These are phyloP conservation scores for Turritopsis dohrnii DNA, from an alignment of 30 jellyfish, hydroid and myxozoan species.

Conservation along the genomic window DNA sequence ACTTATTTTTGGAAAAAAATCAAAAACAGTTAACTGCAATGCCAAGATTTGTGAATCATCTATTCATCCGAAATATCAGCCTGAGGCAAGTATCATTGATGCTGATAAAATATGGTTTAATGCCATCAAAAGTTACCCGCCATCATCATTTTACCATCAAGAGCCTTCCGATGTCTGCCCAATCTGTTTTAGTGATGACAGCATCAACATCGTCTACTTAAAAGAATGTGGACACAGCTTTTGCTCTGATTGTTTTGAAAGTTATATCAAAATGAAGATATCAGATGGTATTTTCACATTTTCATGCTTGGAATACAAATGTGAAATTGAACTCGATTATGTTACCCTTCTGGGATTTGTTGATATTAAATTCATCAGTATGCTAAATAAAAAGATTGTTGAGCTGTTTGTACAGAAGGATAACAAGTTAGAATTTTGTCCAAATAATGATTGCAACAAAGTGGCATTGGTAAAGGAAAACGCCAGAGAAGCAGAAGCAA, in stretches of 20 bases:
- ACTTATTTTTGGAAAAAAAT: not conserved
- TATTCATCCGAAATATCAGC: not conserved
- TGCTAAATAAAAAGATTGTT: not conserved
- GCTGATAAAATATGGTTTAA: not conserved
- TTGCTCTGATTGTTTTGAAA: slow-evolving; percentile 1
- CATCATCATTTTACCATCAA: not conserved
- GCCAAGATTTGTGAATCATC: not conserved
- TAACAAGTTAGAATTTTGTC: not conserved
- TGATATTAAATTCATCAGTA: not conserved
- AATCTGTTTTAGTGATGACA: not conserved
- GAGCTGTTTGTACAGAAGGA: not conserved
- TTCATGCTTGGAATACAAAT: not conserved
- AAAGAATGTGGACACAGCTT: not conserved
- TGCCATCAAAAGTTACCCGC: not conserved
- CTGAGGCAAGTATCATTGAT: not conserved
- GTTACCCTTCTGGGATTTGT: not conserved
- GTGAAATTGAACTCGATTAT: not conserved
- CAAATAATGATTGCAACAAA: not conserved
- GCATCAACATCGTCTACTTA: not conserved
- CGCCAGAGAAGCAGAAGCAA: not conserved
- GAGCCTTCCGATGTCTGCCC: not conserved
- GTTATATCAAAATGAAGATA: not conserved
- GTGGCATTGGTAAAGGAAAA: not conserved
- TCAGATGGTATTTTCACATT: not conserved
- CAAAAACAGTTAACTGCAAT: not conserved